A percentile compares a stretch with the other conserved stretches of the same genome.
Evolutionary conservation across 2,113 vertebrate genomes (phyloP).

Genomic region (Ancistrus triradiatus): DNA sequence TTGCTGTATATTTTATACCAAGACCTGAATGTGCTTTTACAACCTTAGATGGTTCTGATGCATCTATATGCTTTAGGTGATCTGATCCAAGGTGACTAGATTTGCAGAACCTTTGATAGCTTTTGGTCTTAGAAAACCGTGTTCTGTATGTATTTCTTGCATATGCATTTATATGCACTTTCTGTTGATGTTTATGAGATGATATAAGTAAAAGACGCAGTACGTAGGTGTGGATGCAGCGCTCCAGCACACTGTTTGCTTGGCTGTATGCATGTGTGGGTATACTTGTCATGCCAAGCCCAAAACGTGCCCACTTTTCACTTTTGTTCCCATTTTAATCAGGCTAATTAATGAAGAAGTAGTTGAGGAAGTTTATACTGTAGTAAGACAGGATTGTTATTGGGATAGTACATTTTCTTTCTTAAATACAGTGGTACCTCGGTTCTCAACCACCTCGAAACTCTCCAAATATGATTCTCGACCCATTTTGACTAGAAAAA

Average conservation of each 20-base stretch:
- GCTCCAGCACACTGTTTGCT: conserved; percentile 43
- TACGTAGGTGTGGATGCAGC: conserved; percentile 45
- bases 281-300: conserved; percentile 38
- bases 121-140: conserved; percentile 61
- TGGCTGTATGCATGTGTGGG: conserved; percentile 64
- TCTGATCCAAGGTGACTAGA: conserved; percentile 47
- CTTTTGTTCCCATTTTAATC: conserved; percentile 3
- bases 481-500: no score
- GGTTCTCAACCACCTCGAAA: no score
- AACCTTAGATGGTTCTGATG: conserved; percentile 60
- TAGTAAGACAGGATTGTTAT: no score
- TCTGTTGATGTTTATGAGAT: conserved; percentile 54
- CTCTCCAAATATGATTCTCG: no score
- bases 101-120: conserved; percentile 65
- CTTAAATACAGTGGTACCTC: no score
- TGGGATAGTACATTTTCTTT: no score
- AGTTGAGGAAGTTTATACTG: no score
- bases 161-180: conserved; percentile 42
- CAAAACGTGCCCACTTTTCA: conserved; percentile 36
- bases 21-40: conserved; percentile 73
- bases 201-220: conserved; percentile 56
- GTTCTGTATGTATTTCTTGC: conserved; percentile 57
- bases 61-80: conserved; percentile 61
- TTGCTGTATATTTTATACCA: conserved; percentile 69
- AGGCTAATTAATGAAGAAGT: no score